phyloP scores from a whole-genome alignment of 2,888 invertebrate species.

The Aproaerema taeniolella region DNA sequence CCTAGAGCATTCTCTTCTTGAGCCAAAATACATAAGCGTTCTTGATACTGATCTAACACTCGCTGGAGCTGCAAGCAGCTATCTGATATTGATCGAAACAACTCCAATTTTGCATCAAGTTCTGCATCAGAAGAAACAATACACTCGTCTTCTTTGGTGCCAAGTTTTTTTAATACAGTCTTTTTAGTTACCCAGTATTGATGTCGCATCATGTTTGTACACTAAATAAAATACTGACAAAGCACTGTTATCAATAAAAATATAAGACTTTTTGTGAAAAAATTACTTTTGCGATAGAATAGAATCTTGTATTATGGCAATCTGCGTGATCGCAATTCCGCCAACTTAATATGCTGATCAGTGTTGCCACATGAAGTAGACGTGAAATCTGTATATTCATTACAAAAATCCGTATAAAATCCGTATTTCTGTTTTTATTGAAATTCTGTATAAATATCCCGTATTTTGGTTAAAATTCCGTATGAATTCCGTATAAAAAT shows the following conservation, averaged over 20 bases:
- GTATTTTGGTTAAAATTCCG: no score
- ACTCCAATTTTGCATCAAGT: constrained; percentile 96
- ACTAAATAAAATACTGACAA: constrained; percentile 12
- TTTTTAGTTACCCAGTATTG: constrained; percentile 99
- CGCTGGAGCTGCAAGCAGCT: constrained; percentile 92
- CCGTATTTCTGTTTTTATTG: no score
- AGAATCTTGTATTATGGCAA: no score
- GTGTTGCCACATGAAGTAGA: no score
- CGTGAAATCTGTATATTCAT: no score
- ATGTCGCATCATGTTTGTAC: constrained; percentile 85
- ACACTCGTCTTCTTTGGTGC: constrained; percentile 98
- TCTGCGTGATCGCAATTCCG: no score
- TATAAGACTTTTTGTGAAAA: constrained; percentile 1
- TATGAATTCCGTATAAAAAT: no score
- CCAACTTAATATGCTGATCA: no score
- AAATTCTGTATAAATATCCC: no score
- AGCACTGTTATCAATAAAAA: constrained; percentile 4
- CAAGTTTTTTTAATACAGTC: constrained; percentile 93
- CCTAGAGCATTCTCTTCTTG: constrained; percentile 98
- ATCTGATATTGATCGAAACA: constrained; percentile 94
- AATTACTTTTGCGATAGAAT: no score
- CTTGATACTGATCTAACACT: constrained; percentile 95
- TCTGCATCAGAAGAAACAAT: constrained; percentile 97
- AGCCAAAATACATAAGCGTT: constrained; percentile 92
- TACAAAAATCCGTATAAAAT: no score